phyloP scores from a whole-genome alignment of 2,888 invertebrate species.

The Holacanthella duospinosa region DNA sequence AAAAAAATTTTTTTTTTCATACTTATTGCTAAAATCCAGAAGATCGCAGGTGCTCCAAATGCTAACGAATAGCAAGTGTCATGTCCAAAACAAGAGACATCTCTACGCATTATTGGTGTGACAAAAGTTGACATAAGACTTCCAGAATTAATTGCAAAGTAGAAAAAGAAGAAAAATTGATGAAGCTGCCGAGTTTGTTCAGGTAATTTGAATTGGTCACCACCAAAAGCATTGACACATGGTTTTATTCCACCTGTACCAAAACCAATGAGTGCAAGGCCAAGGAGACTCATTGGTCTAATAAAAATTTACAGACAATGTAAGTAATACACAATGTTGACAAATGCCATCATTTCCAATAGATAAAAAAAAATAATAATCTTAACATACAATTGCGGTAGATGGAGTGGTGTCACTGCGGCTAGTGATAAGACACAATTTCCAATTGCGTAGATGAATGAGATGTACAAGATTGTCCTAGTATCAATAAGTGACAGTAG shows the following conservation, averaged over 20 bases:
- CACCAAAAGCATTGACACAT: conserved; percentile 88
- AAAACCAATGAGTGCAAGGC: conserved; percentile 58
- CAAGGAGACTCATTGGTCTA: conserved; percentile 44
- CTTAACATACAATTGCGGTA: conserved; percentile 14
- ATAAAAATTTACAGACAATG: too few species aligned
- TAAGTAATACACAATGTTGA: not conserved
- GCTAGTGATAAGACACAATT: conserved; percentile 45
- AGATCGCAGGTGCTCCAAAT: conserved; percentile 21
- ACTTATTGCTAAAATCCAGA: conserved; percentile 22
- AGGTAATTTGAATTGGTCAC: conserved; percentile 78
- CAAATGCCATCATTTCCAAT: not conserved
- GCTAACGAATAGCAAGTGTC: conserved; percentile 24
- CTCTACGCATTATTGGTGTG: conserved; percentile 59
- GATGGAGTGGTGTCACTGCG: conserved; percentile 40
- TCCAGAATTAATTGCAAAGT: conserved; percentile 76
- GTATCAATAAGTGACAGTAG: not conserved
- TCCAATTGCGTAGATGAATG: conserved; percentile 46
- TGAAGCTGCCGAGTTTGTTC: conserved; percentile 67
- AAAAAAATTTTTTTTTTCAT: not conserved
- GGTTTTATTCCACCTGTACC: conserved; percentile 91
- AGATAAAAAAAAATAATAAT: not conserved
- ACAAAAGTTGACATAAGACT: conserved; percentile 54
- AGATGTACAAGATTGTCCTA: conserved; percentile 48
- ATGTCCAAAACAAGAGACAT: conserved; percentile 38
- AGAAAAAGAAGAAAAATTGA: conserved; percentile 85